These are phyloP conservation scores for Caretta caretta DNA, from an alignment of 2,113 vertebrate genomes.

Conservation along the genomic window DNA sequence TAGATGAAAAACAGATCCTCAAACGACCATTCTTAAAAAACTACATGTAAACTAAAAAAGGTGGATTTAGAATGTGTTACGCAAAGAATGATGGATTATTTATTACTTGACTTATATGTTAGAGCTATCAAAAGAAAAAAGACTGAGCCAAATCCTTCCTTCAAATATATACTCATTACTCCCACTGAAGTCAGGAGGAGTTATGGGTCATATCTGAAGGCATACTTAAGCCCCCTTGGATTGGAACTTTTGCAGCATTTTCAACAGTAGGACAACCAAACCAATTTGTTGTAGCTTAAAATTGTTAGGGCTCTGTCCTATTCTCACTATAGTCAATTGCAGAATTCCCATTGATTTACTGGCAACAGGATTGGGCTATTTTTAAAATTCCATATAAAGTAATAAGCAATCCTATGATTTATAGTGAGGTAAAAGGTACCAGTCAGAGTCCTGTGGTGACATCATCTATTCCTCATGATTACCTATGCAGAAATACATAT, in stretches of 20 bases:
- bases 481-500: not conserved
- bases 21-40: not conserved
- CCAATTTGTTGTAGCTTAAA: not conserved
- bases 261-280: not conserved
- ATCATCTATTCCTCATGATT: not conserved
- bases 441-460: not conserved
- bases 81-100: not conserved
- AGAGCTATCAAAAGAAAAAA: not conserved
- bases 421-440: not conserved
- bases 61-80: not conserved
- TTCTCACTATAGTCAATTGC: not conserved
- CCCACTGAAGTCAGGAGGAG: not conserved
- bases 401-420: not conserved
- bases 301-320: not conserved
- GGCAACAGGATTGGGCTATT: not conserved
- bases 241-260: not conserved
- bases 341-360: not conserved
- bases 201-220: not conserved
- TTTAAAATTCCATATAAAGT: not conserved
- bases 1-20: not conserved
- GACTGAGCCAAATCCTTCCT: not conserved
- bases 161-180: not conserved
- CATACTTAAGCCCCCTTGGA: not conserved
- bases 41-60: not conserved
- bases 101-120: not conserved